A percentile compares a stretch with the other conserved stretches of the same genome.
phyloP scores from a whole-genome alignment of 2,797 vertebrate species.

The Trachops cirrhosus region DNA sequence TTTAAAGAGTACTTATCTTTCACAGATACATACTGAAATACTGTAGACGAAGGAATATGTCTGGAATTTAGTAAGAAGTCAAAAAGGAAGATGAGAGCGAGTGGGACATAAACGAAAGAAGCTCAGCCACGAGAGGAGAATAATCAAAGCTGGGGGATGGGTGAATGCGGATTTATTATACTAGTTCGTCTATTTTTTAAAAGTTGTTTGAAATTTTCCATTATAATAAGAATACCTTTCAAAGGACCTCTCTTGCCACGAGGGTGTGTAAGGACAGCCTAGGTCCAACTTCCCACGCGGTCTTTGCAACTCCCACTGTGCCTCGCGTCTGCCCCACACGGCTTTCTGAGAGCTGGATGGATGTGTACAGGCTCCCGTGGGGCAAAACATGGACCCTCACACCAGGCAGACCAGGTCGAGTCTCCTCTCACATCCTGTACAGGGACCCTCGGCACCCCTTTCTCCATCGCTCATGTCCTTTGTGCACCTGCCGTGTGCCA shows the following conservation, averaged over 20 bases:
- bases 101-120: not conserved
- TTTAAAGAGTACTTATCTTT: not conserved
- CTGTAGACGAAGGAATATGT: not conserved
- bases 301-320: not conserved
- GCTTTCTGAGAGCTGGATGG: not conserved
- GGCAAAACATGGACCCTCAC: not conserved
- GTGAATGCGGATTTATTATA: not conserved
- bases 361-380: not conserved
- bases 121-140: not conserved
- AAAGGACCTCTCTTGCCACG: not conserved
- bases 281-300: not conserved
- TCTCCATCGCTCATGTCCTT: not conserved
- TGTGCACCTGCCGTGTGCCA: not conserved
- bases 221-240: not conserved
- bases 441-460: not conserved
- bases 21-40: not conserved
- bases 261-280: not conserved
- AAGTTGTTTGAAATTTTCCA: not conserved
- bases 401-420: not conserved
- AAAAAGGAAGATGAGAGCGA: not conserved
- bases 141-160: not conserved
- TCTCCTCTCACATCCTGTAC: not conserved
- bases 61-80: not conserved
- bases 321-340: not conserved
- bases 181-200: not conserved